These are phyloP conservation scores for Microctenopoma steveboyesi DNA, from an alignment of 2,797 vertebrate species.

Conservation along the genomic window DNA sequence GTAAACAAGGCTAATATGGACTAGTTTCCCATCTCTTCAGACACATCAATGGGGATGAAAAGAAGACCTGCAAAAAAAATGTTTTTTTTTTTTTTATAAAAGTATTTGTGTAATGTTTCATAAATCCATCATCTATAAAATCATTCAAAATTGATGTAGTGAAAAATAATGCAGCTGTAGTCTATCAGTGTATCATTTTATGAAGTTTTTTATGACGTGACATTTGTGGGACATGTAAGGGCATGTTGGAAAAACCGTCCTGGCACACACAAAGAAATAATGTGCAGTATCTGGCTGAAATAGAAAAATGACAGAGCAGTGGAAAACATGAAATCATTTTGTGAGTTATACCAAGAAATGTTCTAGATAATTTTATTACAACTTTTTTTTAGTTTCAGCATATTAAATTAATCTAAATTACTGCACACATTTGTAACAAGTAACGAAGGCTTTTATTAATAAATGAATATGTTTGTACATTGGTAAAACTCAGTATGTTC, in stretches of 20 bases:
- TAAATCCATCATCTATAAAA: slow-evolving; percentile 18
- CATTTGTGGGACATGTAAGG: slow-evolving; percentile 10
- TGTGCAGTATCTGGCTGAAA: slow-evolving; percentile 29
- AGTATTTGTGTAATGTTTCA: not conserved
- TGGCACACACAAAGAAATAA: slow-evolving; percentile 30
- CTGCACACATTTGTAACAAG: slow-evolving; percentile 48
- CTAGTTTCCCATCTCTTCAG: slow-evolving; percentile 30
- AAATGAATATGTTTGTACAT: slow-evolving; percentile 39
- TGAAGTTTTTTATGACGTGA: not conserved
- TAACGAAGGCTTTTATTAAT: slow-evolving; percentile 34
- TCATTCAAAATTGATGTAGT: slow-evolving; percentile 14
- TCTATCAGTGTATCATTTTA: too few species aligned
- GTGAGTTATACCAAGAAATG: slow-evolving; percentile 36
- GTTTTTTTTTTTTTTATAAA: too few species aligned
- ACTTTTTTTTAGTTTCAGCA: slow-evolving; percentile 37
- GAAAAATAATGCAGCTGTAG: not conserved
- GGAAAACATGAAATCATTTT: slow-evolving; percentile 33
- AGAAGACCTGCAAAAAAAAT: slow-evolving; percentile 33
- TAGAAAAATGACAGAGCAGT: slow-evolving; percentile 37
- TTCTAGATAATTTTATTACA: slow-evolving; percentile 39
- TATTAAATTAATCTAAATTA: slow-evolving; percentile 52
- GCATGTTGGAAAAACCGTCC: slow-evolving; percentile 20
- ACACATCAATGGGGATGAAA: slow-evolving; percentile 18
- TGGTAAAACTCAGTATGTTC: slow-evolving; percentile 27
- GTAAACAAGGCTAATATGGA: slow-evolving; percentile 41